Percentiles rank a stretch among this genome's conserved stretches.
These are phyloP conservation scores for Watsonalla binaria DNA, from an alignment of 2,888 invertebrate genomes.

Conservation along the genomic window DNA sequence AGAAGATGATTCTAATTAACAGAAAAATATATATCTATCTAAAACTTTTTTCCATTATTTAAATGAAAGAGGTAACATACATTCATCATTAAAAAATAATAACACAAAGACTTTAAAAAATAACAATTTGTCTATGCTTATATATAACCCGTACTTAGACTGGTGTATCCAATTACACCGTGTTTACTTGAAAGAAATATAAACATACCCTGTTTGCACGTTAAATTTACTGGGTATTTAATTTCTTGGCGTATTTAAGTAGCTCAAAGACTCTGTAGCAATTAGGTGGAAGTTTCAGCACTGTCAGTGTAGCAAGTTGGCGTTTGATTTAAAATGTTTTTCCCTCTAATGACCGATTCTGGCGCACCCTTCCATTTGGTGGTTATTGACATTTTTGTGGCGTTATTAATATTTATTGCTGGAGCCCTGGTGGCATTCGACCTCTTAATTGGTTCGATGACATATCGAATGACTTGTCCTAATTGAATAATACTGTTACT, in stretches of 20 bases:
- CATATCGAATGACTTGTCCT: background rate
- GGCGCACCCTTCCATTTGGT: constrained; percentile 43
- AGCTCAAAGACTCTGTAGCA: constrained; percentile 25
- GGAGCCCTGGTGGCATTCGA: constrained; percentile 27
- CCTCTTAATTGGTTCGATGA: constrained; percentile 19
- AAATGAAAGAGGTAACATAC: too few relatives aligned
- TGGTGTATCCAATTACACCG: too few relatives aligned
- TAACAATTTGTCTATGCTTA: too few relatives aligned
- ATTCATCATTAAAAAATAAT: too few relatives aligned
- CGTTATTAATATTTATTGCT: constrained; percentile 51
- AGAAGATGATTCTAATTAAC: too few relatives aligned
- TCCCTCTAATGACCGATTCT: constrained; percentile 62
- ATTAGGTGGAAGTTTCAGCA: constrained; percentile 41
- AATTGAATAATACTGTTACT: background rate
- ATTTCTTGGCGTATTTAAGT: constrained; percentile 37
- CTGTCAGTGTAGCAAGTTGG: constrained; percentile 52
- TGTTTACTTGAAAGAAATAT: background rate
- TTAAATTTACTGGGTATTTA: constrained; percentile 26
- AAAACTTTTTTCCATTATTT: too few relatives aligned
- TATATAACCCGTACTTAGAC: too few relatives aligned
- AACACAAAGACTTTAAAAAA: too few relatives aligned
- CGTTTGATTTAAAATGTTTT: constrained; percentile 67
- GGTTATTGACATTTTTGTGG: constrained; percentile 52
- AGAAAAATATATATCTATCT: too few relatives aligned
- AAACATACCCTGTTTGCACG: background rate